Percentiles rank a stretch among this genome's conserved stretches.
These are phyloP conservation scores for Nomada ruficornis DNA, from an alignment of 2,888 invertebrate genomes.

Conservation along the genomic window DNA sequence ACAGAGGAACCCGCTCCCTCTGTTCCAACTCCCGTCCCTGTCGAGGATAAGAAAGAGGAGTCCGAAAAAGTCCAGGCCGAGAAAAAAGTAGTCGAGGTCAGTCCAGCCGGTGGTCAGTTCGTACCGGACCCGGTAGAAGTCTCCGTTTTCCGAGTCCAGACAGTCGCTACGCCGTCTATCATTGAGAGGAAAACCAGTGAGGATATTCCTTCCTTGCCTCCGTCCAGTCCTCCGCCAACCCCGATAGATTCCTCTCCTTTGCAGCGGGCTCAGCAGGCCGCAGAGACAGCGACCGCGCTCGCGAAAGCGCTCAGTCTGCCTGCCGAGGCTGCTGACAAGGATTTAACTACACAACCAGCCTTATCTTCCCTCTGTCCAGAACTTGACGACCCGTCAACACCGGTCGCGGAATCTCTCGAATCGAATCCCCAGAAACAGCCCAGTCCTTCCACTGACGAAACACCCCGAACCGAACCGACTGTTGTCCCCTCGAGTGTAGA, in stretches of 20 bases:
- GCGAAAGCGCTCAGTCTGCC: conserved; percentile 81
- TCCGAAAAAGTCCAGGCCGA: conserved; percentile 73
- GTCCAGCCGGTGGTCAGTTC: conserved; percentile 75
- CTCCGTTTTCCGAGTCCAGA: conserved; percentile 75
- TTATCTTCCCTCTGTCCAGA: conserved; percentile 26
- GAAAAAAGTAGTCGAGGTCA: conserved; percentile 83
- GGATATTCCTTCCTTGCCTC: conserved; percentile 81
- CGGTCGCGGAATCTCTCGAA: conserved; percentile 38
- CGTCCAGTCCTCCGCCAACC: conserved; percentile 83
- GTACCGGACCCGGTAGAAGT: conserved; percentile 77
- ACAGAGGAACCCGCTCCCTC: conserved; percentile 79
- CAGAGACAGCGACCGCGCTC: conserved; percentile 79
- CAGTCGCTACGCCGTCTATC: conserved; percentile 82
- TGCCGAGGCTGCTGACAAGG: conserved; percentile 74
- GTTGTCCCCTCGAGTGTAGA: conserved; percentile 40
- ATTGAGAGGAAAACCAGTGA: conserved; percentile 84
- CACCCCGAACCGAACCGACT: conserved; percentile 33
- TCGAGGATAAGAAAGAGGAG: conserved; percentile 78
- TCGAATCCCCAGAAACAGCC: conserved; percentile 31
- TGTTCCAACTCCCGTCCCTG: conserved; percentile 77
- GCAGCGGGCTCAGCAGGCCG: conserved; percentile 79
- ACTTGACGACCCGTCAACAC: conserved; percentile 33
- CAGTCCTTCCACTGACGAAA: conserved; percentile 40
- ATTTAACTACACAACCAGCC: conserved; percentile 26
- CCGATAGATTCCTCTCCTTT: conserved; percentile 83